phyloP scores from a whole-genome alignment of 2,888 invertebrate genomes.

The Dysmachus trigonus region DNA sequence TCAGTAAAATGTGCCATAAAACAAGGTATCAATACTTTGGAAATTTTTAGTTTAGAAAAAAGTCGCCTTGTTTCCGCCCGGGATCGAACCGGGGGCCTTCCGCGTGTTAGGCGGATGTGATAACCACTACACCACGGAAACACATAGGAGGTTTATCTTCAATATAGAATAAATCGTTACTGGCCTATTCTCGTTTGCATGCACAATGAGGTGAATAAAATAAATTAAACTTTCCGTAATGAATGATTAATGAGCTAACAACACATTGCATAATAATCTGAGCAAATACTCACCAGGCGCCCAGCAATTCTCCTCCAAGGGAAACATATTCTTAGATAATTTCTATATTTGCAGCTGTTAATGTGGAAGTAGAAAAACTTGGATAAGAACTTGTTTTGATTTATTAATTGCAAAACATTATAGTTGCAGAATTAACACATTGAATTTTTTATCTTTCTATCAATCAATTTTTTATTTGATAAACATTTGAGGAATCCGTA shows the following conservation, averaged over 20 bases:
- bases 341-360: not conserved
- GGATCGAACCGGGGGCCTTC: conserved; percentile 54
- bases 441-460: not conserved
- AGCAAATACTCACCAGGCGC: not conserved
- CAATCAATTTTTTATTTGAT: not conserved
- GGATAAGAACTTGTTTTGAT: not conserved
- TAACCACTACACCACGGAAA: conserved; percentile 54
- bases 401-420: not conserved
- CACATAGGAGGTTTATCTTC: not conserved
- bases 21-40: too few species aligned
- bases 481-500: not conserved
- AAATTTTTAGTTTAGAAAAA: not conserved
- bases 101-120: conserved; percentile 54
- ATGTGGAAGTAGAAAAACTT: not conserved
- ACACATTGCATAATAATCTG: not conserved
- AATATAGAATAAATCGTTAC: not conserved
- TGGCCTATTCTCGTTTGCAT: not conserved
- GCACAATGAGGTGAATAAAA: not conserved
- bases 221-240: not conserved
- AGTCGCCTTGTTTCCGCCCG: conserved; percentile 51
- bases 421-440: not conserved
- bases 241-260: not conserved
- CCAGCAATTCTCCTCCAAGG: not conserved
- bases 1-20: too few species aligned
- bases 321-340: not conserved